Evolutionary conservation across 1,140 invertebrate genomes (phyloP), one percentile per base, ranked within the genome.

Genomic region (Leptoteleia sp.): DNA sequence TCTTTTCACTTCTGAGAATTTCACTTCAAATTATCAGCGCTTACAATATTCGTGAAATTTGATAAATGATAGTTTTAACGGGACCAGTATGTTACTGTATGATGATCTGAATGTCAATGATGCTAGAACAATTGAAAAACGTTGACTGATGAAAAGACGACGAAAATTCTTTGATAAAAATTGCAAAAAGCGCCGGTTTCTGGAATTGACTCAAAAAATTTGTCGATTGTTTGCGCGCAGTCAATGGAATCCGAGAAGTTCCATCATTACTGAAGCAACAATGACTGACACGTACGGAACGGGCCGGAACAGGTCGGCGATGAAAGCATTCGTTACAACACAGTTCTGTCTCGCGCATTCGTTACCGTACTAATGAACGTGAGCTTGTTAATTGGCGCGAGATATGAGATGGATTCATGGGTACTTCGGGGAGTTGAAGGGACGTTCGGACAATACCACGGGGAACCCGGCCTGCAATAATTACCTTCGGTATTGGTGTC

Each of bases 401-500:
- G 15, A 62, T 71, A 73, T 54, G 70, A 77, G 43, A 70, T 52
- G 33, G 29, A 65, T 61, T 61, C 52, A 52, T n/a, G 29, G 8
- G 27, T 3, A 42, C n/a, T 40, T 29, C 5, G 16, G 8, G 22
- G 13, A 45, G 17, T 1, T 31, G 42, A 55, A 61, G 35, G 42
- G 8, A 54, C 7, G 50, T 22, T 27, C 33, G 7, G 40, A 37
- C 31, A 48, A 57, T 13, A 43, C 12, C 4, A 17, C 1, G 38
- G 19, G 40, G 15, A 72, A 52, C 65, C 25, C 9, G 25, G 31
- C 52, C 76, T 62, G 81, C 38, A 57, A 65, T 85, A 82, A 84
- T 87, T 94, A 96, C 95, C 95, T 94, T 96, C 94, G 82, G 93
- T 93, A 90, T 94, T 95, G 82, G 94, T 92, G 91, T 96, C 95